Conservation (phyloP, 1,140 invertebrate genomes). For the Scaptodrosophila lebanonensis region DNA sequence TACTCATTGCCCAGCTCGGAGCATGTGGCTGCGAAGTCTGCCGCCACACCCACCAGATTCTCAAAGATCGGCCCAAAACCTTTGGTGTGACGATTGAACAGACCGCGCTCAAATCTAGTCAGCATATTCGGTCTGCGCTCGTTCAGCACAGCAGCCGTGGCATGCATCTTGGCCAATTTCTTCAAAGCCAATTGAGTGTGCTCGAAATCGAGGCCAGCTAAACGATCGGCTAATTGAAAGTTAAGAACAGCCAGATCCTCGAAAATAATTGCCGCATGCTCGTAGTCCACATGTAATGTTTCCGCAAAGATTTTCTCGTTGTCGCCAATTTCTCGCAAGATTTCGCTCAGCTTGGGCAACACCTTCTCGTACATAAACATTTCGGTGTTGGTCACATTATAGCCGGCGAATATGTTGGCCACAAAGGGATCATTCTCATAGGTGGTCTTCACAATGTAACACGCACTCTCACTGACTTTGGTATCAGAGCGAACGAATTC, state of each 20-base stretch:
- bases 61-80: slow-evolving; percentile 51
- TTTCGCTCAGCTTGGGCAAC: slow-evolving; percentile 43
- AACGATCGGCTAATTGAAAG: slow-evolving; percentile 79
- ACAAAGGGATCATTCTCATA: slow-evolving; percentile 56
- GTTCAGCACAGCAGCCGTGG: slow-evolving; percentile 69
- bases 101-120: slow-evolving; percentile 53
- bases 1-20: slow-evolving; percentile 41
- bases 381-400: slow-evolving; percentile 55
- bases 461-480: slow-evolving; percentile 29
- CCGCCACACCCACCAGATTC: slow-evolving; percentile 25
- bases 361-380: slow-evolving; percentile 73
- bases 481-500: slow-evolving; percentile 19
- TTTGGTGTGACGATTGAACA: slow-evolving; percentile 57
- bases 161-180: slow-evolving; percentile 81
- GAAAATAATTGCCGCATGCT: slow-evolving; percentile 74
- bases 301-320: slow-evolving; percentile 62
- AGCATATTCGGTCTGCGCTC: slow-evolving; percentile 46
- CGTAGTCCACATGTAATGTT: slow-evolving; percentile 65
- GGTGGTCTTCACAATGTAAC: slow-evolving; percentile 66
- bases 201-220: slow-evolving; percentile 78
- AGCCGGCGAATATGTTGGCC: slow-evolving; percentile 46
- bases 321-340: slow-evolving; percentile 39
- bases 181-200: slow-evolving; percentile 77
- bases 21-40: slow-evolving; percentile 30
- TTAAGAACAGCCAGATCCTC: slow-evolving; percentile 79